Conservation (phyloP, 2,888 invertebrate genomes). For the Ectobius pallidus region DNA sequence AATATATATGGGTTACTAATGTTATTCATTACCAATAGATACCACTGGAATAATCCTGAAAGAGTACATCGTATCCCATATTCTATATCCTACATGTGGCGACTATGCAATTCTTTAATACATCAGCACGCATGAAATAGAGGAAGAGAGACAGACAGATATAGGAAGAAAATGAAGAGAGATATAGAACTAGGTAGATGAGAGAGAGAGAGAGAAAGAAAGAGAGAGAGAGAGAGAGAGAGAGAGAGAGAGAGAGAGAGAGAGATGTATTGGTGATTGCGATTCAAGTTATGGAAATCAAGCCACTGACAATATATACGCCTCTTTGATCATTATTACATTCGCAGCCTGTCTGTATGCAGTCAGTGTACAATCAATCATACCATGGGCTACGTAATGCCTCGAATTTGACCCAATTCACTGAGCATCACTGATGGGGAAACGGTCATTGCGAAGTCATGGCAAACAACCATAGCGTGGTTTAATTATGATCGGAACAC, state of each 20-base stretch:
- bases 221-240: background rate
- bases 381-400: background rate
- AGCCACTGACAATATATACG: background rate
- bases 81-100: too few relatives aligned
- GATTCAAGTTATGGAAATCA: background rate
- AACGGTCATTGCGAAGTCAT: background rate
- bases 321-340: background rate
- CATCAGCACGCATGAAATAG: too few relatives aligned
- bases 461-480: background rate
- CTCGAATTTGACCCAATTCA: background rate
- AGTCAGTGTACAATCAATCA: background rate
- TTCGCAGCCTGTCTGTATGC: background rate
- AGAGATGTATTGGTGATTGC: background rate
- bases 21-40: too few relatives aligned
- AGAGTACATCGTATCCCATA: too few relatives aligned
- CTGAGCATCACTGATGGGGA: background rate
- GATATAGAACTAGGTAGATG: background rate
- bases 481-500: conserved; percentile 1
- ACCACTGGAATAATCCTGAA: too few relatives aligned
- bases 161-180: too few relatives aligned
- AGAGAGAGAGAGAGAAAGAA: background rate
- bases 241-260: background rate
- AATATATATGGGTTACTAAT: too few relatives aligned
- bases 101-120: too few relatives aligned
- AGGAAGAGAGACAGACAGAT: too few relatives aligned